These are phyloP conservation scores for Machimus rusticus DNA, from an alignment of 2,888 invertebrate species.

Conservation along the genomic window DNA sequence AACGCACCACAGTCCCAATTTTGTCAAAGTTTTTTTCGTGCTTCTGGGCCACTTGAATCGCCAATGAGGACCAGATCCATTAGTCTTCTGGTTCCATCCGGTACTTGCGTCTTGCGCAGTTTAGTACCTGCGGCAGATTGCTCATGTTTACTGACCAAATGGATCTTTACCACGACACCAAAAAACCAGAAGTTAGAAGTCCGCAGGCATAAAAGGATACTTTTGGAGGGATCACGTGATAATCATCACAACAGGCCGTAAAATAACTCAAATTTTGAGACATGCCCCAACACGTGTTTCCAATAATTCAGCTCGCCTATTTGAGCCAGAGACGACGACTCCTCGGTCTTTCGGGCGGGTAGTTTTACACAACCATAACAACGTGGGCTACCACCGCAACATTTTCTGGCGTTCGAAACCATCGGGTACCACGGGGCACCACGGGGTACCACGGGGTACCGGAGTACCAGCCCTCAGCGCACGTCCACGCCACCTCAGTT, in stretches of 20 bases:
- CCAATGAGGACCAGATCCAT: neutral
- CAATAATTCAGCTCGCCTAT: conserved; percentile 13
- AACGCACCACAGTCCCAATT: neutral
- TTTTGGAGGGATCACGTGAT: neutral
- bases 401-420: neutral
- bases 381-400: neutral
- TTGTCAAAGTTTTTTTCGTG: neutral
- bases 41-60: neutral
- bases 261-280: conserved; percentile 14
- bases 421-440: neutral
- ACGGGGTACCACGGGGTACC: neutral
- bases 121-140: neutral
- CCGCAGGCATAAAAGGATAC: conserved; percentile 3
- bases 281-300: conserved; percentile 24
- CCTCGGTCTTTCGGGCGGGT: neutral
- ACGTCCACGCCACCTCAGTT: neutral
- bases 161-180: neutral
- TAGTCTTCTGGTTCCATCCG: neutral
- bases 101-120: neutral
- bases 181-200: neutral
- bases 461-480: neutral
- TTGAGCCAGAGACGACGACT: neutral
- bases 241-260: conserved; percentile 35
- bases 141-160: conserved; percentile 1
- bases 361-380: conserved; percentile 9